These are phyloP conservation scores for Salmo trutta DNA, from an alignment of 2,797 vertebrate genomes.

Conservation along the genomic window DNA sequence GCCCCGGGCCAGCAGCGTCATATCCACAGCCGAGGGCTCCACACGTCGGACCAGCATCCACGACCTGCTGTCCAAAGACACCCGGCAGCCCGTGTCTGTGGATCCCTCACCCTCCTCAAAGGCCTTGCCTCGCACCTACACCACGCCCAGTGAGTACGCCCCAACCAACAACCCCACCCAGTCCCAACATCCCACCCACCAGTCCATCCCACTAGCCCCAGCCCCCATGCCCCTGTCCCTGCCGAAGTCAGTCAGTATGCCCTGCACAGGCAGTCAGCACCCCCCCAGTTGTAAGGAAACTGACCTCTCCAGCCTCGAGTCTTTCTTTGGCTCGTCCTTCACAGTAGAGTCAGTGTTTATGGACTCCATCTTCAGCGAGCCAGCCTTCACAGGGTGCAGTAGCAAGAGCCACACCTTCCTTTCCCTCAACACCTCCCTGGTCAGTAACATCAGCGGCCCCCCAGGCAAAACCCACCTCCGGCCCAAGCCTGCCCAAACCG, in stretches of 20 bases:
- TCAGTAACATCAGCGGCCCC: constrained; percentile 91
- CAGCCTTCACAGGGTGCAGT: constrained; percentile 50
- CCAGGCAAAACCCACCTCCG: constrained; percentile 59
- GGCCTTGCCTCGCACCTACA: constrained; percentile 68
- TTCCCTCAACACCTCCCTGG: constrained; percentile 91
- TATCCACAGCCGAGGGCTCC: constrained; percentile 95
- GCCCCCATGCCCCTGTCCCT: constrained; percentile 47
- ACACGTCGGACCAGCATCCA: constrained; percentile 96
- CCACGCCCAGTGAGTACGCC: constrained; percentile 94
- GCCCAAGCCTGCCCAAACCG: constrained; percentile 57
- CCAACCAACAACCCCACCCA: constrained; percentile 60
- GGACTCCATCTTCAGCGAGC: constrained; percentile 80
- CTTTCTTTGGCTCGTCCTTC: constrained; percentile 78
- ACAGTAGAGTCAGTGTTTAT: constrained; percentile 76
- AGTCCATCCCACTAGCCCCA: constrained; percentile 31
- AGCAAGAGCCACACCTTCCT: constrained; percentile 84
- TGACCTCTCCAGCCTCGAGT: constrained; percentile 73
- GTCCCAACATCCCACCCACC: constrained; percentile 54
- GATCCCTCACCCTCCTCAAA: constrained; percentile 76
- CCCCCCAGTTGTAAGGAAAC: constrained; percentile 61
- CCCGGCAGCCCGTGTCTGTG: constrained; percentile 85
- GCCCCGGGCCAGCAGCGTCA: constrained; percentile 96
- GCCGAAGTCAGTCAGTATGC: constrained; percentile 78
- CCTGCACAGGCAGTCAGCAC: constrained; percentile 45
- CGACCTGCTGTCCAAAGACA: constrained; percentile 94